These are phyloP conservation scores for Teleopsis dalmanni DNA, from an alignment of 1,140 invertebrate species.

Conservation along the genomic window DNA sequence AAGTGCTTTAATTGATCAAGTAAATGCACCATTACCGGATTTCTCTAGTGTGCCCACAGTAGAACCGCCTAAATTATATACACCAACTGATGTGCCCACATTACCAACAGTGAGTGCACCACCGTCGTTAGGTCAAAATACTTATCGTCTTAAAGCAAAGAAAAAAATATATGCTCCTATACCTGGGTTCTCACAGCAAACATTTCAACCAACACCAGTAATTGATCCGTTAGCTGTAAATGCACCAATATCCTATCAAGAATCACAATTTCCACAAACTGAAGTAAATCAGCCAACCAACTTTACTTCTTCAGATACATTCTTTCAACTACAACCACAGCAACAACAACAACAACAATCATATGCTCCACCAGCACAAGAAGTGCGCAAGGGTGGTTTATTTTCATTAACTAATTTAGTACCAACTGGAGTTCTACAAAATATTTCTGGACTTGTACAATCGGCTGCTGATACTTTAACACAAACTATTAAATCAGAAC, in stretches of 20 bases:
- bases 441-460: slow-evolving; percentile 36
- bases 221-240: background rate
- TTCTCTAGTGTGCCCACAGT: slow-evolving; percentile 3
- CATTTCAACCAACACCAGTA: background rate
- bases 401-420: slow-evolving; percentile 36
- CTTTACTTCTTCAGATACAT: background rate
- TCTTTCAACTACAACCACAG: slow-evolving; percentile 1
- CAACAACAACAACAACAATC: slow-evolving; percentile 6
- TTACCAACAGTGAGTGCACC: slow-evolving; percentile 13
- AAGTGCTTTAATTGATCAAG: background rate
- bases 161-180: slow-evolving; percentile 54
- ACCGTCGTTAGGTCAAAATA: slow-evolving; percentile 38
- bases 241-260: background rate
- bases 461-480: slow-evolving; percentile 26
- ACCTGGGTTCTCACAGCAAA: slow-evolving; percentile 45
- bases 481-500: slow-evolving; percentile 1
- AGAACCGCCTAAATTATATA: slow-evolving; percentile 39
- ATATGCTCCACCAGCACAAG: slow-evolving; percentile 10
- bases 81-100: slow-evolving; percentile 27
- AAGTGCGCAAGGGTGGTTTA: slow-evolving; percentile 36
- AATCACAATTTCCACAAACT: background rate
- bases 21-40: background rate
- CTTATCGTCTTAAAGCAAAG: slow-evolving; percentile 48
- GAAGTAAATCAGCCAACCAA: background rate
- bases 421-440: slow-evolving; percentile 32